Percentiles rank a stretch among this genome's conserved stretches.
Evolutionary conservation across 2,888 invertebrate genomes (phyloP).

Genomic region (Drosophila anceps): DNA sequence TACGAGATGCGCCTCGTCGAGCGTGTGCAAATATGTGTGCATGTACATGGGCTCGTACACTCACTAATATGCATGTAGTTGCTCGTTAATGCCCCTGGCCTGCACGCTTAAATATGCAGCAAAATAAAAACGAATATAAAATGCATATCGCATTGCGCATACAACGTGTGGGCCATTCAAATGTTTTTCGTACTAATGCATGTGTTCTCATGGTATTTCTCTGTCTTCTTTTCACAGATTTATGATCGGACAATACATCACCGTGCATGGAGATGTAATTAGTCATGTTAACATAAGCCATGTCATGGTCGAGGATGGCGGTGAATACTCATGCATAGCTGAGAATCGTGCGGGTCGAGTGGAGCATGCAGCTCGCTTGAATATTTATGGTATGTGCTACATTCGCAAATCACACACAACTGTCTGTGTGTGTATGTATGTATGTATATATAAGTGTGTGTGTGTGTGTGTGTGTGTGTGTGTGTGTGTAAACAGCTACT

Average conservation of each 20-base stretch:
- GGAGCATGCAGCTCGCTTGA: conserved; percentile 90
- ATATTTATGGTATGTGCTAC: conserved; percentile 90
- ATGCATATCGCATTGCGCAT: conserved; percentile 66
- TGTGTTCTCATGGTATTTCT: conserved; percentile 16
- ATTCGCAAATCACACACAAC: conserved; percentile 37
- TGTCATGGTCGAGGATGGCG: conserved; percentile 92
- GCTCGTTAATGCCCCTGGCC: conserved; percentile 61
- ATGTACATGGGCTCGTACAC: conserved; percentile 6
- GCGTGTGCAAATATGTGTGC: conserved; percentile 27
- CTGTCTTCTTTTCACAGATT: conserved; percentile 86
- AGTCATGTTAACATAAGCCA: conserved; percentile 93
- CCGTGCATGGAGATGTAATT: conserved; percentile 92
- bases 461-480: conserved; percentile 13
- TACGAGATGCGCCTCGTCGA: conserved; percentile 64
- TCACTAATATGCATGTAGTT: conserved; percentile 32
- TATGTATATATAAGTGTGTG: conserved; percentile 3
- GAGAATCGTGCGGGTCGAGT: conserved; percentile 91
- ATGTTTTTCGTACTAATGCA: conserved; percentile 64
- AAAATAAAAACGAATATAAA: conserved; percentile 50
- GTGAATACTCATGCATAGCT: conserved; percentile 91
- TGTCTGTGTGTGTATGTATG: background rate
- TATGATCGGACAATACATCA: conserved; percentile 91
- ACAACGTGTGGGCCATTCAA: conserved; percentile 49
- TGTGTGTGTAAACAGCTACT: conserved; percentile 60
- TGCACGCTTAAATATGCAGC: conserved; percentile 62